Evolutionary conservation across 2,113 vertebrate genomes (phyloP), one percentile per base, ranked within the genome.

Genomic region (Gymnogyps californianus): DNA sequence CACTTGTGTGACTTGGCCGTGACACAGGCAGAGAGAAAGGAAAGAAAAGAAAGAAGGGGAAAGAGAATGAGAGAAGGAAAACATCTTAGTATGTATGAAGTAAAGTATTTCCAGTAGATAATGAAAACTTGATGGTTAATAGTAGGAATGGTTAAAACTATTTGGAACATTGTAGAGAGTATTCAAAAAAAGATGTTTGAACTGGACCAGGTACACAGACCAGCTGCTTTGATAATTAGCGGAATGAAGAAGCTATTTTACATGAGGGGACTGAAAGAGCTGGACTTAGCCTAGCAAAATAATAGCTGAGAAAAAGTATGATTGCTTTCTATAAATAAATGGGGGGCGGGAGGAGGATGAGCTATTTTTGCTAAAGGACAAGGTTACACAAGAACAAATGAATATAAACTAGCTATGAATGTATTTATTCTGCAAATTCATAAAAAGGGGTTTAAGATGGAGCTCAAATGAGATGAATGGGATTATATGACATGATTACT

Each of bases 401-500:
- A 96, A 92, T 96, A 95, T 94, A 84, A 97, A 94, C 87, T 91
- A 94, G 87, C 83, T 87, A 36, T 55, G 91, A 93, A 84, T 95
- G 89, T 70, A 75, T 93, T 87, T 89, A 87, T 91, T 96, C 91
- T 38, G 21, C 38, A 96, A 75, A 96, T 97, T 96, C 96, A 95
- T 97, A 91, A 93, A 94, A 93, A 94, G 24, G 74, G 77, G 79
- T 97, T 97, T 95, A 94, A 87, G 83, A 91, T 79, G 78, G 77
- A 95, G 80, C 87, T 95, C 80, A 95, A 89, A 97, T 84, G 72
- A 95, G 91, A 96, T 96, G 96, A 96, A 93, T 94, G 87, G 89
- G 89, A 96, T 97, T 96, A 95, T 89, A 95, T 87, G 93, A 95
- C 87, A 91, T 96, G 96, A 96, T 96, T 96, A 96, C 83, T 96